Percentiles rank a stretch among this genome's conserved stretches.
phyloP scores from a whole-genome alignment of 1,140 invertebrate species.

The Araneus ventricosus region DNA sequence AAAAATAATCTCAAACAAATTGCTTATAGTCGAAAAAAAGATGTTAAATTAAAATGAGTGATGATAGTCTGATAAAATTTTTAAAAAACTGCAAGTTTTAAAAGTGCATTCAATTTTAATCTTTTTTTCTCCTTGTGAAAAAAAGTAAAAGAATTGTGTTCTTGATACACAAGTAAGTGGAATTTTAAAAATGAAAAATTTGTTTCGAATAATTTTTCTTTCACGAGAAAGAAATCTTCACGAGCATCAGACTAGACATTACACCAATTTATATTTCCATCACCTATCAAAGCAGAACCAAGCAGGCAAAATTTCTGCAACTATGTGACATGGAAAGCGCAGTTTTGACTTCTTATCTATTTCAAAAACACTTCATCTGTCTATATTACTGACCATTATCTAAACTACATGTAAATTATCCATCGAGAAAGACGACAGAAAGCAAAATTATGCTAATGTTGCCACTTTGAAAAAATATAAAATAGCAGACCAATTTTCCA shows the following conservation, averaged over 20 bases:
- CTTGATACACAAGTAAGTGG: no score
- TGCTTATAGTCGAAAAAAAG: no score
- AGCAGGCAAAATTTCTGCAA: neutral
- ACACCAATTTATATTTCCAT: neutral
- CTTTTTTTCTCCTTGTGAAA: no score
- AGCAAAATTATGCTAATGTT: constrained; percentile 17
- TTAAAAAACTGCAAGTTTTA: no score
- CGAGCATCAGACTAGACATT: neutral
- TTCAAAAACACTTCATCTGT: neutral
- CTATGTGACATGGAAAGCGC: neutral
- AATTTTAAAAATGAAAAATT: no score
- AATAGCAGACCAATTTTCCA: neutral
- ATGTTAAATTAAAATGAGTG: no score
- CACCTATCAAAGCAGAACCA: neutral
- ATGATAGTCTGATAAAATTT: no score
- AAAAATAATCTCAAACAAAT: no score
- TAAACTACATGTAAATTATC: neutral
- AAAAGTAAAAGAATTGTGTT: no score
- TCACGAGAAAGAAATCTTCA: no score
- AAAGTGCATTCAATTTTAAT: no score
- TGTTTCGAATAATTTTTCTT: no score
- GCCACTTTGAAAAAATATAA: neutral
- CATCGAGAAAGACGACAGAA: neutral
- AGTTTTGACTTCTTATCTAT: neutral
- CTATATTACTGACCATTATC: neutral